Base-by-base conservation (phyloP, 2,888 invertebrate species). In the Cryptosula pallasiana region DNA sequence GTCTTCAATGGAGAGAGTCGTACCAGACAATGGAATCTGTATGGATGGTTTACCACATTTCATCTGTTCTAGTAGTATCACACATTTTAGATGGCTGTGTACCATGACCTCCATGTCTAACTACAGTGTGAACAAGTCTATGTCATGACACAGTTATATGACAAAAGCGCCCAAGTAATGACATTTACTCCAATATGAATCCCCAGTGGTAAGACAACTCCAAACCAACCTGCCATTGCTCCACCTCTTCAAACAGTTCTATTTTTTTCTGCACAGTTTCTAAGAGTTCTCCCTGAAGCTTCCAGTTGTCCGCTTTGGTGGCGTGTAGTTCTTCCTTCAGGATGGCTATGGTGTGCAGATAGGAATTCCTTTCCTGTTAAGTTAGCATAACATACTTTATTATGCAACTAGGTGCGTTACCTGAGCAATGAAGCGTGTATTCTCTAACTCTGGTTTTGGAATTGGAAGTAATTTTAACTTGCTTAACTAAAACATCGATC, bases 251-350 rank as follows among this genome's bases (percentile, higher is more conserved):
- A 27, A 94, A 94, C 32, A 96, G 88, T 83, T 94, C 94, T 71
- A 95, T 91, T 87, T 96, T 96, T 86, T 96, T 95, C 79, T 94
- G 91, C 74, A 96, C 93, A 3, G 95, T 93, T 82, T 95, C 95
- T 87, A 96, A 90, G 77, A 96, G 88, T 84, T 96, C 95, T 80
- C 93, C 92, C 73, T 83, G 82, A 16, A 85, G 76, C 81, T 94
- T 94, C 88, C 95, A 91, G 78, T 95, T 88, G 82, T 96, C 95
- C 71, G 95, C 92, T 72, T 95, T 88, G 20, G 94, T 92, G 84
- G 91, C 91, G 1, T 94, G 94, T 79, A 95, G 87, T 79, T 95
- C 91, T 71, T 94, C 89, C 82, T 93, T 92, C 35, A 90, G 45
- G 13, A 36, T 54, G 35, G 70, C 9, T 3, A 70, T 13, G 25